Base-by-base conservation (phyloP, 2,888 invertebrate genomes). In the Eudemis profundana region DNA sequence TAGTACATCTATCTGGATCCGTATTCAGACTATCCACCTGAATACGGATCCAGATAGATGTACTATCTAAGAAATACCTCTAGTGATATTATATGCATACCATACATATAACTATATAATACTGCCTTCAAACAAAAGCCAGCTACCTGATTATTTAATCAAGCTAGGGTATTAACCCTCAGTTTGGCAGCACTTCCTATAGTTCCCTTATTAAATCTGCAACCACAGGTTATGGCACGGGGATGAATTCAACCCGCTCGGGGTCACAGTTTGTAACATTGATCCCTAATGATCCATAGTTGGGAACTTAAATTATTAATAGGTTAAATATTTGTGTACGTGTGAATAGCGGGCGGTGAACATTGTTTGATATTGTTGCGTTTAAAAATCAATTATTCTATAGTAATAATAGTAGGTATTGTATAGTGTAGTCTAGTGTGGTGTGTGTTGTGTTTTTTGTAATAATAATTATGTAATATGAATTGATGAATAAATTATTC, bases 191-290 rank as follows among this genome's bases (percentile, higher is more conserved):
- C 65, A 70, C 69, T 72, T 71, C 67, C 64, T 66, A 67, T 70
- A 66, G 67, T 64, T 63, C 57, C 53, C 65, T 76, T 74, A 75
- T 72, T 75, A 72, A 76, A 75, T 75, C 63, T 68, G 68, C 70
- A 71, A 73, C 40, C 15, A 15, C 44, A 19, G 57, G 29, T 50
- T 36, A 46, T 21, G n/a, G 51, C 21, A 36, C 3, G 5, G 27
- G 15, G 14, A 44, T 51, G 54, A 47, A 49, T 64, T 51, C 51
- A 27, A 46, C 57, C 44, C 64, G 23, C 36, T 23, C 4, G 51
- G 51, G 59, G 21, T 57, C 44, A 7, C 27, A 51, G 50, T 54
- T 63, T 19, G 19, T 21, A 40, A 63, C 27, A 63, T 36, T 33
- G 33, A 63, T 63, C 63, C 63, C 49, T 33, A 29, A 56, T 63